Evolutionary conservation across 1,140 invertebrate genomes (phyloP), one percentile per base, ranked within the genome.

Genomic region (Bombus superbus): DNA sequence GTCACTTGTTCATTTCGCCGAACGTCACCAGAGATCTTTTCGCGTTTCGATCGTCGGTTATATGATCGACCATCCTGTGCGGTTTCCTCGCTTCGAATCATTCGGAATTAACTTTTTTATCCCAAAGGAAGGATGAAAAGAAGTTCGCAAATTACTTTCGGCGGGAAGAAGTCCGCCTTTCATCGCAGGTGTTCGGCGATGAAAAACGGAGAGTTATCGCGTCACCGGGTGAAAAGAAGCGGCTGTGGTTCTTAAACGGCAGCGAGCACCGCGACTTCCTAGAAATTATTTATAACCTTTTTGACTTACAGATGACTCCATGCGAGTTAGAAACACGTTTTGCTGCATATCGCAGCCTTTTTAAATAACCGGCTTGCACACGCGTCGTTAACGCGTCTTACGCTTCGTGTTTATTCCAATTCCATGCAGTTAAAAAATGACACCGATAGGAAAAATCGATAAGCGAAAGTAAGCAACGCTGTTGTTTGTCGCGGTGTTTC

Each of bases 121-220:
- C 25, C 28, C 6, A 13, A 22, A 0, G 59, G 18, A n/a, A 15
- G 40, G n/a, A 32, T 32, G 40, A 44, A 74, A 47, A 32, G 72
- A 11, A 53, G 64, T 38, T 35, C 25, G 77, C 42, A 32, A 79
- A 79, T 79, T 68, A 79, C 64, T 44, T 68, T 66, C 62, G n/a
- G 32, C 59, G 40, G 8, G 28, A 66, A 28, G 40, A 40, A 15
- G 5, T 38, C 13, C 4, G 32, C 64, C 47, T 79, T 79, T 80
- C 78, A 80, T 18, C 42, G 78, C 25, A 6, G 32, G 78, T 80
- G 64, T 47, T 80, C 62, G 25, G 15, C 32, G 25, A 40, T 53
- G 78, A 53, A 69, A 69, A 68, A 38, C 42, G 42, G 15, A 44
- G 42, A 44, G 42, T 74, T 74, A 74, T 74, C 44, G 72, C 42